phyloP scores from a whole-genome alignment of 2,113 vertebrate species.

The Mormyrus iriodes region DNA sequence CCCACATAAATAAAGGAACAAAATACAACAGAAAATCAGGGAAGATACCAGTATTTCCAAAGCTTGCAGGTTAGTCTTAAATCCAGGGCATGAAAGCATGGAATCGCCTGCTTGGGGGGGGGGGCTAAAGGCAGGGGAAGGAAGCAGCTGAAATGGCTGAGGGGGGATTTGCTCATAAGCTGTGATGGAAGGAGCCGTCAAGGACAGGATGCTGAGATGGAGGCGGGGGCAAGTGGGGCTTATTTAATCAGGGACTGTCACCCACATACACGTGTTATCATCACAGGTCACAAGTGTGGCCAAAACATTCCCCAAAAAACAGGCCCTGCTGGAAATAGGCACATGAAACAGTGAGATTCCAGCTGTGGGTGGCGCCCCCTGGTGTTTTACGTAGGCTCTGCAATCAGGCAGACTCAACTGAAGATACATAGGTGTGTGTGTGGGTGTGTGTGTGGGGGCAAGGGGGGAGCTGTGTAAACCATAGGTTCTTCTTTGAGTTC shows the following conservation, averaged over 20 bases:
- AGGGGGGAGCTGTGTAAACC: neutral
- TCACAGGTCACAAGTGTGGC: slow-evolving; percentile 1
- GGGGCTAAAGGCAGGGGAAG: neutral
- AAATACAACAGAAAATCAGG: neutral
- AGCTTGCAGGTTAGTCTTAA: neutral
- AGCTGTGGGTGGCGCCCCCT: neutral
- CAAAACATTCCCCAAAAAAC: neutral
- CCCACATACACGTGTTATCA: slow-evolving; percentile 50
- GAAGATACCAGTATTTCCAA: neutral
- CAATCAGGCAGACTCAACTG: neutral
- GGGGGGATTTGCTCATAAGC: slow-evolving; percentile 62
- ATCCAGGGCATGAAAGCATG: neutral
- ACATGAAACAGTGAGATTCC: slow-evolving; percentile 31
- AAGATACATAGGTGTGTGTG: neutral
- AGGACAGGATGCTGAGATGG: slow-evolving; percentile 54
- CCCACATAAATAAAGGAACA: no score
- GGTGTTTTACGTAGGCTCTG: neutral
- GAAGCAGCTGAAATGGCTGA: neutral
- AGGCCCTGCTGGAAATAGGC: neutral
- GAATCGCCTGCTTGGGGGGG: neutral
- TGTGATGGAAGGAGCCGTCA: slow-evolving; percentile 60
- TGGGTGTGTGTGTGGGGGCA: neutral
- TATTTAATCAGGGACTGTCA: slow-evolving; percentile 63
- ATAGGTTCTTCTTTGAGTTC: neutral
- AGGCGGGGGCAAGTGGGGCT: slow-evolving; percentile 36